A percentile compares a stretch with the other conserved stretches of the same genome.
phyloP scores from a whole-genome alignment of 2,797 vertebrate genomes.

The Odontamblyopus rebecca region DNA sequence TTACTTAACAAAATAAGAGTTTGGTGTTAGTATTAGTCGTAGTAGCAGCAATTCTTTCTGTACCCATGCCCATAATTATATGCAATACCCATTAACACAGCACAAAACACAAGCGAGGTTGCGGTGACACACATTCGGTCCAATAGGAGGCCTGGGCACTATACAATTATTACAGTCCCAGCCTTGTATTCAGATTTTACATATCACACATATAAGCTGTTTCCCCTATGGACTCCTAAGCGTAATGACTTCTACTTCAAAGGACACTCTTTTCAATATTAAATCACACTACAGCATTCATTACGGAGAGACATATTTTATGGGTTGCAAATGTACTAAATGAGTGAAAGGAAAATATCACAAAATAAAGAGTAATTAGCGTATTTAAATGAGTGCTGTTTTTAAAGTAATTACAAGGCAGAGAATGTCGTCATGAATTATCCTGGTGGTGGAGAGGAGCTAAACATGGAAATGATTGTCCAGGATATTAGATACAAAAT shows the following conservation, averaged over 20 bases:
- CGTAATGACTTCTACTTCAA: slow-evolving; percentile 58
- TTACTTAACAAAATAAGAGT: no score
- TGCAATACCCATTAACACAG: not conserved
- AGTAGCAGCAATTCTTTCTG: not conserved
- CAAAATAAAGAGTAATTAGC: slow-evolving; percentile 79
- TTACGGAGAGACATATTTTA: slow-evolving; percentile 40
- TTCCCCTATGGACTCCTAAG: slow-evolving; percentile 32
- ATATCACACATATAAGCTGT: slow-evolving; percentile 37
- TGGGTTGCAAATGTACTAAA: slow-evolving; percentile 28
- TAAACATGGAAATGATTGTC: slow-evolving; percentile 6
- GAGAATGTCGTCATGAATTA: slow-evolving; percentile 73
- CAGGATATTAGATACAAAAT: not conserved
- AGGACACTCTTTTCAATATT: slow-evolving; percentile 57
- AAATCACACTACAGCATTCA: slow-evolving; percentile 59
- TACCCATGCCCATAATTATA: not conserved
- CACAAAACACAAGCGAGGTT: not conserved
- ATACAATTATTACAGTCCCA: slow-evolving; percentile 21
- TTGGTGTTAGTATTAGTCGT: no score
- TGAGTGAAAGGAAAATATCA: slow-evolving; percentile 55
- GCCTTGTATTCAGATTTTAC: slow-evolving; percentile 20
- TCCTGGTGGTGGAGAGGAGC: slow-evolving; percentile 49
- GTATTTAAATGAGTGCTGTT: slow-evolving; percentile 76
- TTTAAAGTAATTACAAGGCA: slow-evolving; percentile 77
- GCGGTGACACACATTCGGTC: not conserved
- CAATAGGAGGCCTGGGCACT: slow-evolving; percentile 18